These are phyloP conservation scores for Caerostris darwini DNA, from an alignment of 1,140 invertebrate genomes.

Conservation along the genomic window DNA sequence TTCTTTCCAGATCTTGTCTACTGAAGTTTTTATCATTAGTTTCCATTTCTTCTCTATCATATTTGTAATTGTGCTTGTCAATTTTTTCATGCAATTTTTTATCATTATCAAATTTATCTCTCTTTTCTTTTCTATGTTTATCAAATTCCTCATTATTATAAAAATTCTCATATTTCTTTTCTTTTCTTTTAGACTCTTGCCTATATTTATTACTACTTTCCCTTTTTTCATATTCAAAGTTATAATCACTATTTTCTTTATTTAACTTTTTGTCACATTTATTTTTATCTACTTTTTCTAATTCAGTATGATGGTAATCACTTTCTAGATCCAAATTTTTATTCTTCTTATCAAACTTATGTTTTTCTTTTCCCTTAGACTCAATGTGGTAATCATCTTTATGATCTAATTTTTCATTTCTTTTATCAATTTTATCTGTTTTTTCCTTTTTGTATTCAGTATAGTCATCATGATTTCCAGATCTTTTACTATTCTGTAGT, in stretches of 20 bases:
- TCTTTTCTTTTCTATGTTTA: too few relatives aligned
- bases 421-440: not conserved
- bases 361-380: not conserved
- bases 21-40: not conserved
- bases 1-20: not conserved
- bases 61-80: too few relatives aligned
- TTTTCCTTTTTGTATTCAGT: not conserved
- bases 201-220: not conserved
- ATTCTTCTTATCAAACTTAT: not conserved
- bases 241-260: not conserved
- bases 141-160: too few relatives aligned
- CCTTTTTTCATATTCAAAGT: not conserved
- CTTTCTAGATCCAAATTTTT: not conserved
- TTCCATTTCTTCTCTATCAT: too few relatives aligned
- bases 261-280: not conserved
- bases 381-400: not conserved
- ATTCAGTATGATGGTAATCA: not conserved
- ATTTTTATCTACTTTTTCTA: not conserved
- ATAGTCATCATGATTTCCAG: not conserved
- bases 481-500: not conserved
- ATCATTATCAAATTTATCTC: too few relatives aligned
- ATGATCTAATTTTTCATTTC: not conserved
- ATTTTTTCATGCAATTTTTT: too few relatives aligned
- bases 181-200: not conserved
- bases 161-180: not conserved